Conservation (phyloP, 1,140 invertebrate species). For the Sarcophaga bullata region DNA sequence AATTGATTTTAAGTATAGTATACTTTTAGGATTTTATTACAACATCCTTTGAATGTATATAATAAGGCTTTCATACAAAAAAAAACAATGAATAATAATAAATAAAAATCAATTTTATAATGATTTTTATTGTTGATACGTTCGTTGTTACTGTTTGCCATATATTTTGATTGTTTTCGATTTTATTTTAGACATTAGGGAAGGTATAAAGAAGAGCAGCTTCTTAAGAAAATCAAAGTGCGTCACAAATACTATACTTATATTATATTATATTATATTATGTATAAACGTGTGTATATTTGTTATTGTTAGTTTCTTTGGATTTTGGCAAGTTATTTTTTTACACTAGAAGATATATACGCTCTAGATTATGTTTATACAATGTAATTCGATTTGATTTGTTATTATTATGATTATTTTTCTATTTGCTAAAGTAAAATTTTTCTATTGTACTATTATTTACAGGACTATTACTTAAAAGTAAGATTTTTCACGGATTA, state of each 20-base stretch:
- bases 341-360: neutral
- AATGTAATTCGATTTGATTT: neutral
- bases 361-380: neutral
- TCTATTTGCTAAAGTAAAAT: neutral
- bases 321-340: neutral
- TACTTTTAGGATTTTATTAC: slow-evolving; percentile 2
- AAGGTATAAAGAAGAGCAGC: too few relatives aligned
- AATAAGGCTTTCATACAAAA: slow-evolving; percentile 6
- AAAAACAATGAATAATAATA: neutral
- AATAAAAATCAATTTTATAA: slow-evolving; percentile 14
- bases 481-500: neutral
- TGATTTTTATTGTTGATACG: neutral
- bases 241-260: neutral
- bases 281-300: neutral
- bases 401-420: neutral
- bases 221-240: neutral
- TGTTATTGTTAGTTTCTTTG: neutral
- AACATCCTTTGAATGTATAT: neutral
- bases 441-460: neutral
- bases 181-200: neutral
- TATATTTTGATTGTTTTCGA: neutral
- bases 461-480: too few relatives aligned
- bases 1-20: slow-evolving; percentile 14
- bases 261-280: neutral
- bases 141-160: neutral